Conservation (phyloP, 2,797 vertebrate genomes). For the Malacoraja senta region DNA sequence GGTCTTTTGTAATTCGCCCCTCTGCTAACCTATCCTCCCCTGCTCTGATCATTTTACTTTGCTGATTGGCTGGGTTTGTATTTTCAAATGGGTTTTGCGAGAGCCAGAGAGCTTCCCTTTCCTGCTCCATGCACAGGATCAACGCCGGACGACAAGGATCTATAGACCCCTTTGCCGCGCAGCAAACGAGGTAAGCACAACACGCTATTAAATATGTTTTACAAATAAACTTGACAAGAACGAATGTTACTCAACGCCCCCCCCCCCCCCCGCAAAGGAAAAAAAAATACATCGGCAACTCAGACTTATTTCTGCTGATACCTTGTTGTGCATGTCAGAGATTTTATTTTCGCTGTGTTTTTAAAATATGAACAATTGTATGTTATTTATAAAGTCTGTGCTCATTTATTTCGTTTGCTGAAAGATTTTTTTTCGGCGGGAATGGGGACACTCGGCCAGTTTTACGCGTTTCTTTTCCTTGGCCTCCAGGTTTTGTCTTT, state of each 20-base stretch:
- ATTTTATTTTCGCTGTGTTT: not conserved
- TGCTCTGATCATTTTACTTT: not conserved
- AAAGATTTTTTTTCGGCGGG: not conserved
- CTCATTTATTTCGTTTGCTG: not conserved
- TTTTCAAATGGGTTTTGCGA: slow-evolving; percentile 25
- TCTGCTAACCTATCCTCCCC: not conserved
- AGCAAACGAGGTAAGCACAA: not conserved
- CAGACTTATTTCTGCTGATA: not conserved
- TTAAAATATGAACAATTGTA: not conserved
- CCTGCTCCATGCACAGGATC: slow-evolving; percentile 16
- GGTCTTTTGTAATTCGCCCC: not conserved
- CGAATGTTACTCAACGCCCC: not conserved
- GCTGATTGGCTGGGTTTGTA: slow-evolving; percentile 33
- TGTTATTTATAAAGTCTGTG: too few species aligned
- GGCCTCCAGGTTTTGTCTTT: not conserved
- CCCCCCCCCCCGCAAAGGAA: too few species aligned
- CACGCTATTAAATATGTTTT: not conserved
- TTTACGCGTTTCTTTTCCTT: not conserved
- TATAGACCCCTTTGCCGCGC: not conserved
- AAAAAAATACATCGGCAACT: too few species aligned
- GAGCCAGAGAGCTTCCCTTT: slow-evolving; percentile 30
- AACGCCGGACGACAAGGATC: not conserved
- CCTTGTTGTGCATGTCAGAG: not conserved
- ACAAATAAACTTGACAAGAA: not conserved
- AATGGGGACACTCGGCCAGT: not conserved